A percentile compares a stretch with the other conserved stretches of the same genome.
phyloP scores from a whole-genome alignment of 30 jellyfish, hydroid and myxozoan species.

The Morbakka virulenta region DNA sequence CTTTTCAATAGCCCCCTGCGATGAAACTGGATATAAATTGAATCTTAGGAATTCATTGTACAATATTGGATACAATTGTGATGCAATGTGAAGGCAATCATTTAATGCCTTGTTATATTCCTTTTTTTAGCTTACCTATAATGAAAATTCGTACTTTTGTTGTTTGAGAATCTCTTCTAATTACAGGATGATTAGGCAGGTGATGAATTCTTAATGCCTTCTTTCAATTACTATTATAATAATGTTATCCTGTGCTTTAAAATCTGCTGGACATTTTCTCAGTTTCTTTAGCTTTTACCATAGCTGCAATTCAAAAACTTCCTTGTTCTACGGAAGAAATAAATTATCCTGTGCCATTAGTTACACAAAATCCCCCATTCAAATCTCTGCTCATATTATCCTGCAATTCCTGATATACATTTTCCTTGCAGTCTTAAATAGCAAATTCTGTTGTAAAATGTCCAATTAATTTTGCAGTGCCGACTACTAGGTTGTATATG shows the following conservation, averaged over 20 bases:
- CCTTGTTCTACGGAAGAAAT: not conserved
- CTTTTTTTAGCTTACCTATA: no score
- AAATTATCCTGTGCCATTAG: not conserved
- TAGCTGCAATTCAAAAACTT: not conserved
- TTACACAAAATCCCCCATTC: not conserved
- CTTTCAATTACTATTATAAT: conserved; percentile 5
- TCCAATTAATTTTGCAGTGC: not conserved
- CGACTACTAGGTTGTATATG: not conserved
- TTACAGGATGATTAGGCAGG: conserved; percentile 41
- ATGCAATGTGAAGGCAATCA: conserved; percentile 20
- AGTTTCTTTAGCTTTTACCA: not conserved
- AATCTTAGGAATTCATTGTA: conserved; percentile 2
- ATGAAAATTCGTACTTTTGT: conserved; percentile 17
- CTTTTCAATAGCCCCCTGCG: not conserved
- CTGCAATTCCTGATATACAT: not conserved
- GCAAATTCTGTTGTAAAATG: conserved; percentile 1
- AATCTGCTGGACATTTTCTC: not conserved
- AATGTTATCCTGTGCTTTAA: not conserved
- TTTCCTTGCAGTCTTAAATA: not conserved
- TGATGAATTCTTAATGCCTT: conserved; percentile 10
- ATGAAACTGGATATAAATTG: not conserved
- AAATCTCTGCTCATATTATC: no score
- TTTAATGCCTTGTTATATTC: not conserved
- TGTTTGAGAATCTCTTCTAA: not conserved
- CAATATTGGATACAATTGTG: not conserved